Conservation (phyloP, 2,113 vertebrate species). For the Marcusenius ussheri region DNA sequence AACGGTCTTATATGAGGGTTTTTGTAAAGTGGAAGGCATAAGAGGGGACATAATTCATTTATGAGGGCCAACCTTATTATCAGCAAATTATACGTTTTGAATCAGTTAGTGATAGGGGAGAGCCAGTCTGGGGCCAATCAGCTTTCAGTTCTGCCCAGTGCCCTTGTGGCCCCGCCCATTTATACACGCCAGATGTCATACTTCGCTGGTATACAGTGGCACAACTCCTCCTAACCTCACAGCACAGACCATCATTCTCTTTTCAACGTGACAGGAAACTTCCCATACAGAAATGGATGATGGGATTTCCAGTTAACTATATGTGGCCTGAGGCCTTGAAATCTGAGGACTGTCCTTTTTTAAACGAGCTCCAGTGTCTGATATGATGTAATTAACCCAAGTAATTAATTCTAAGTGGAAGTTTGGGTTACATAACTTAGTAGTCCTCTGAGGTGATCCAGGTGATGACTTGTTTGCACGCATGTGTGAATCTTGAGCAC, state of each 20-base stretch:
- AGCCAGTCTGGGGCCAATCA: background rate
- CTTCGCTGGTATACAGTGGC: background rate
- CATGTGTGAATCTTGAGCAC: background rate
- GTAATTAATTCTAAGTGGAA: background rate
- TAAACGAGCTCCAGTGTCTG: background rate
- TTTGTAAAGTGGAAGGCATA: background rate
- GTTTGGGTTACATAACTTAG: background rate
- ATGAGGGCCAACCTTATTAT: background rate
- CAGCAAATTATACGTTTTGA: background rate
- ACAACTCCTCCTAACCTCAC: background rate
- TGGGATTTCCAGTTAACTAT: background rate
- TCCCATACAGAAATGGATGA: background rate
- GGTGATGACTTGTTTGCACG: background rate
- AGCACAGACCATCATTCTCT: background rate
- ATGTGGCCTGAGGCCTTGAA: background rate
- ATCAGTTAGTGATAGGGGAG: background rate
- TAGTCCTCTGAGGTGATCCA: background rate
- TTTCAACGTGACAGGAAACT: background rate
- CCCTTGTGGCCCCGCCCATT: background rate
- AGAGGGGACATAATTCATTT: background rate
- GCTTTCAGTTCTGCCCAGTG: background rate
- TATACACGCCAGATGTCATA: background rate
- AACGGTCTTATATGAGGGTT: background rate
- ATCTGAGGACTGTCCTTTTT: background rate
- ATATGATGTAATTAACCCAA: background rate